phyloP scores from a whole-genome alignment of 2,888 invertebrate species.

The Rhagonycha fulva region DNA sequence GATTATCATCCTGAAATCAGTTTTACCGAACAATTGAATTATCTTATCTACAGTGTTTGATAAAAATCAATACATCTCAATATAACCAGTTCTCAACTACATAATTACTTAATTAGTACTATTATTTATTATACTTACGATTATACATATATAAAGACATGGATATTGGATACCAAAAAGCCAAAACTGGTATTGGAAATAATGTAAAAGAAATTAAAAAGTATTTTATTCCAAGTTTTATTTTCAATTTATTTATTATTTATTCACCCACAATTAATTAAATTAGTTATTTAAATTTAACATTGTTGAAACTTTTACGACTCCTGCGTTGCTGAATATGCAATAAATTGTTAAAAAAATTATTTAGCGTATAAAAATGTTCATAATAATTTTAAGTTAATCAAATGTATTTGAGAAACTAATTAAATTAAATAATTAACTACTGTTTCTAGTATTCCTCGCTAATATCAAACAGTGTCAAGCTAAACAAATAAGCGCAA shows the following conservation, averaged over 20 bases:
- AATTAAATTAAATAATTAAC: not conserved
- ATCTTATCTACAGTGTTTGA: not conserved
- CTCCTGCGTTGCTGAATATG: too few species aligned
- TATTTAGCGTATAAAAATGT: not conserved
- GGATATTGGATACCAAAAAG: not conserved
- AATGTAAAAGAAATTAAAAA: not conserved
- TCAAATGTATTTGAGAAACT: not conserved
- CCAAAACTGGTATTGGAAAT: not conserved
- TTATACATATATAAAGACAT: too few species aligned
- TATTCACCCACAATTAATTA: not conserved
- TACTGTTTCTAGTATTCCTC: not conserved
- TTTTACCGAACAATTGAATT: not conserved
- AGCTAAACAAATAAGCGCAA: not conserved
- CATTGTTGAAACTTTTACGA: too few species aligned
- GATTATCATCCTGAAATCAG: not conserved
- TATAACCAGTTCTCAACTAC: not conserved
- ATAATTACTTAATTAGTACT: not conserved
- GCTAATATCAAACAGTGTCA: not conserved
- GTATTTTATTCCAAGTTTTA: too few species aligned
- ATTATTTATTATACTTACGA: too few species aligned
- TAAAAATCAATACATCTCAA: not conserved
- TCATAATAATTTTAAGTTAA: not conserved
- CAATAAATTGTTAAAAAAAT: not conserved
- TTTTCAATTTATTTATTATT: not conserved
- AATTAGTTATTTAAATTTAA: not conserved